Percentiles rank a stretch among this genome's conserved stretches.
Conservation (phyloP, 2,113 vertebrate species). For the Guaruba guarouba region DNA sequence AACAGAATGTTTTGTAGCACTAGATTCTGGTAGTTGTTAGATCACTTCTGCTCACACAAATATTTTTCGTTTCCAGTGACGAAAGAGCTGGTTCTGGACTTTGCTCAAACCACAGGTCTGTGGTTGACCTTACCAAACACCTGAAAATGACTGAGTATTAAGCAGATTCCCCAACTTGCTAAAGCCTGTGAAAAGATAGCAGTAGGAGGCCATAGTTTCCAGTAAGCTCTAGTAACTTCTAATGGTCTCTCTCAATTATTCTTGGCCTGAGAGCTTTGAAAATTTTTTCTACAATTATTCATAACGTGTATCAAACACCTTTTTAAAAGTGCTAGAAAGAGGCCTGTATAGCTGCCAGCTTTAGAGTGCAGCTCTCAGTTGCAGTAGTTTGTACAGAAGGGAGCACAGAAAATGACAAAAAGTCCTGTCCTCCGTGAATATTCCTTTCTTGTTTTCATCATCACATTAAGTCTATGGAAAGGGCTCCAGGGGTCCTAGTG, state of each 20-base stretch:
- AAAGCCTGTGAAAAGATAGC: not conserved
- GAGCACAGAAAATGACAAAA: not conserved
- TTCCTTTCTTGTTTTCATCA: not conserved
- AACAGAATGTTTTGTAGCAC: not conserved
- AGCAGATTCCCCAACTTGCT: not conserved
- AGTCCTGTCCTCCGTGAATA: not conserved
- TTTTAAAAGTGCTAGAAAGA: not conserved
- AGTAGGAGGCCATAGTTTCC: not conserved
- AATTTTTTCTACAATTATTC: not conserved
- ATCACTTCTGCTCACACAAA: not conserved
- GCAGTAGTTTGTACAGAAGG: not conserved
- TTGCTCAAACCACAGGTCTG: not conserved
- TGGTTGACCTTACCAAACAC: not conserved
- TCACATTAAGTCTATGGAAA: not conserved
- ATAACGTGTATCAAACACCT: not conserved
- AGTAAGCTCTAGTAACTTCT: not conserved
- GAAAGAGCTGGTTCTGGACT: not conserved
- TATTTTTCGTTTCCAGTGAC: not conserved
- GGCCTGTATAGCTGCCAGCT: not conserved
- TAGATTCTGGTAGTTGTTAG: not conserved
- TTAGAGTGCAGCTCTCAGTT: not conserved
- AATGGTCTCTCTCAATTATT: not conserved
- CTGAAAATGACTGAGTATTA: not conserved
- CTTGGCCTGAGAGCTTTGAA: not conserved
- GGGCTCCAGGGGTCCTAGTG: not conserved